phyloP scores from a whole-genome alignment of 2,888 invertebrate genomes.

The Drosophila paramelanica region DNA sequence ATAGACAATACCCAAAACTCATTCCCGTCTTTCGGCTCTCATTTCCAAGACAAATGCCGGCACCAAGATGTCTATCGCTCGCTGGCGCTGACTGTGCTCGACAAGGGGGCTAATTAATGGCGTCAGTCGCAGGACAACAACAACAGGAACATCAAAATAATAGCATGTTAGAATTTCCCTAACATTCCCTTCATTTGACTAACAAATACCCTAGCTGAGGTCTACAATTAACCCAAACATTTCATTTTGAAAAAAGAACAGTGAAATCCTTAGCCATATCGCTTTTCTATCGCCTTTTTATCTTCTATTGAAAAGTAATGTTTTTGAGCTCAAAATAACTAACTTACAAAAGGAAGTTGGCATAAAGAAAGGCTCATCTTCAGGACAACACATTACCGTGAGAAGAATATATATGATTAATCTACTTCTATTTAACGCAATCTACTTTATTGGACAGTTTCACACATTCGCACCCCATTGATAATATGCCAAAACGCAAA shows the following conservation, averaged over 20 bases:
- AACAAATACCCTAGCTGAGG: background rate
- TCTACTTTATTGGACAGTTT: no score
- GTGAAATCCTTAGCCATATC: background rate
- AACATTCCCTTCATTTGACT: background rate
- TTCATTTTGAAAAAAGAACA: background rate
- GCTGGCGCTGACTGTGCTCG: conserved; percentile 41
- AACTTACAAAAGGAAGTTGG: background rate
- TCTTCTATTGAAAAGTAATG: background rate
- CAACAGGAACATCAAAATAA: conserved; percentile 6
- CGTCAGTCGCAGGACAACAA: conserved; percentile 63
- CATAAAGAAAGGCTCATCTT: background rate
- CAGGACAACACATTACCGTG: background rate
- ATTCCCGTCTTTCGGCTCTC: conserved; percentile 3
- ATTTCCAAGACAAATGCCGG: conserved; percentile 69
- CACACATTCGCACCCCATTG: no score
- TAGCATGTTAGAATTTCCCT: conserved; percentile 7
- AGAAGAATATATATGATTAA: no score
- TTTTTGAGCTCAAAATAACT: background rate
- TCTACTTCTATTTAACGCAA: no score
- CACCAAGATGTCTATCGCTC: conserved; percentile 78
- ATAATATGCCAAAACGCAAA: background rate
- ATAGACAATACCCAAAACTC: background rate
- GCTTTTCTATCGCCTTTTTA: background rate
- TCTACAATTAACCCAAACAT: background rate
- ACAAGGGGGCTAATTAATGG: conserved; percentile 72